Evolutionary conservation across 2,888 invertebrate species (phyloP), one percentile per base, ranked within the genome.

Genomic region (Philereme vetulata): DNA sequence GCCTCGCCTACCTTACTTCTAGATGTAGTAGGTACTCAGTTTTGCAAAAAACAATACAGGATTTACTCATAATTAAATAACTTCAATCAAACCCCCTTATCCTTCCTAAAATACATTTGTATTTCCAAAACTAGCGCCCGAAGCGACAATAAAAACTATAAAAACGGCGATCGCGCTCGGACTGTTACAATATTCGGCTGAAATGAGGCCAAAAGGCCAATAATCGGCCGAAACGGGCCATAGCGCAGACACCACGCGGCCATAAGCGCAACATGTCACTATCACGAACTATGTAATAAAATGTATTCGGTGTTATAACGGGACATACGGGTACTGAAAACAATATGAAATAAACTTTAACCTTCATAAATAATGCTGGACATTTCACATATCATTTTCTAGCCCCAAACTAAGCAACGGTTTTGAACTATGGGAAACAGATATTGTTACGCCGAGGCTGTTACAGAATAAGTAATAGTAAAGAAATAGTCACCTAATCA

Each of bases 241-340:
- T 72, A 65, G 49, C 52, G 66, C 63, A 61, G 72, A 69, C 66
- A 70, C 67, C 60, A 46, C 56, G 64, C 56, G 67, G 59, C 64
- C 71, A 78, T 79, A 77, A 74, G 71, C 70, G 65, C 78, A 78
- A 78, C 79, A 76, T 80, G 79, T 77, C 80, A 76, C 76, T 80
- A 80, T 77, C 80, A 76, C 76, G 68, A 74, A 66, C 74, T 74
- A 65, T 67, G 64, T 72, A 73, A 76, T 78, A 76, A 75, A 77
- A 72, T 74, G 68, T 70, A 62, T 68, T 58, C 36, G 52, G 51
- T 55, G 60, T 54, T 62, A 65, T 62, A 56, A 56, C 58, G 47
- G 43, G 42, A 51, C 51, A 51, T 46, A 44, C 54, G 36, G 46
- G 1, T 9, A 36, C 36, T 2, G 42, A 10, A n/a, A n/a, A 42